Percentiles rank a stretch among this genome's conserved stretches.
These are phyloP conservation scores for Loris lydekkerianus DNA, from an alignment of 2,797 vertebrate species.

Conservation along the genomic window DNA sequence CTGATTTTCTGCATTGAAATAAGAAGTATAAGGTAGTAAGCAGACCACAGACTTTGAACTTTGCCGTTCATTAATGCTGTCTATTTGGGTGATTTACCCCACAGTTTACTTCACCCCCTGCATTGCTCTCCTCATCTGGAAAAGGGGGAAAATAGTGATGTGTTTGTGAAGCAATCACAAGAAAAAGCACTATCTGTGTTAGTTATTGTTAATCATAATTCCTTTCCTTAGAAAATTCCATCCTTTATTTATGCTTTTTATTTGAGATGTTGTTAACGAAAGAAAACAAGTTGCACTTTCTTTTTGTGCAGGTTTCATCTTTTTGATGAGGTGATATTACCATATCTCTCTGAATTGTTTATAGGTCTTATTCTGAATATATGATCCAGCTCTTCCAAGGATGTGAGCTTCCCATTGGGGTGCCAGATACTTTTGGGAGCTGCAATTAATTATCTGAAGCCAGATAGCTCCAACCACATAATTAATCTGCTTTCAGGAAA, in stretches of 20 bases:
- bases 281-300: not conserved
- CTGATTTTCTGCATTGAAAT: not conserved
- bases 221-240: not conserved
- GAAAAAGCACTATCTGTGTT: not conserved
- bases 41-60: not conserved
- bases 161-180: conserved; percentile 24
- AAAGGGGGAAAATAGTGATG: conserved; percentile 18
- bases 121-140: not conserved
- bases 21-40: not conserved
- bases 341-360: not conserved
- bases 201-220: not conserved
- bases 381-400: not conserved
- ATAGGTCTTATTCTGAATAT: not conserved
- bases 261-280: conserved; percentile 9
- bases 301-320: not conserved
- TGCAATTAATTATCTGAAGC: conserved; percentile 38
- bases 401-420: not conserved
- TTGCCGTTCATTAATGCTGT: not conserved
- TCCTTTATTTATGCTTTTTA: not conserved
- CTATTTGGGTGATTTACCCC: not conserved
- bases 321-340: not conserved
- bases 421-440: not conserved
- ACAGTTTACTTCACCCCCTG: not conserved
- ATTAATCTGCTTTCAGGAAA: conserved; percentile 33
- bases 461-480: not conserved